A percentile compares a stretch with the other conserved stretches of the same genome.
These are phyloP conservation scores for Peromyscus aztecus DNA, from an alignment of 2,797 vertebrate genomes.

Conservation along the genomic window DNA sequence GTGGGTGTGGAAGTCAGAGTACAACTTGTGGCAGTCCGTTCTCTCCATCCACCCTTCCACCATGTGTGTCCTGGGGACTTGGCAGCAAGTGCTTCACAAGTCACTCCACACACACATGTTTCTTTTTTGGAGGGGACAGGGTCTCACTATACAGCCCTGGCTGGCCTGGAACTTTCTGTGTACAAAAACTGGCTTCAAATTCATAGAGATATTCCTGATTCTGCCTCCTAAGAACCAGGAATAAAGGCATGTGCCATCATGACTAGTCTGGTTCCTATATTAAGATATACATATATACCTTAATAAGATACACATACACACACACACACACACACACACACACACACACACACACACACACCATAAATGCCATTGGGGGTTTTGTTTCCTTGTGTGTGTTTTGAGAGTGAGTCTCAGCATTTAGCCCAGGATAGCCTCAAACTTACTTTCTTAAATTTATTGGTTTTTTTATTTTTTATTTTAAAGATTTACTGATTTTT, in stretches of 20 bases:
- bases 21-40: neutral
- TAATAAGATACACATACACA: no score
- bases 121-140: neutral
- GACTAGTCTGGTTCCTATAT: neutral
- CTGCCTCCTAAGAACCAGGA: neutral
- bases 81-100: neutral
- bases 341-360: no score
- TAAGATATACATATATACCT: neutral
- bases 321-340: no score
- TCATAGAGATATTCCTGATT: neutral
- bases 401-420: neutral
- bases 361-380: neutral
- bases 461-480: neutral
- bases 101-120: no score
- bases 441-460: neutral
- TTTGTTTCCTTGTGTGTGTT: neutral
- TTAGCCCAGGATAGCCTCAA: neutral
- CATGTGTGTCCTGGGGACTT: neutral
- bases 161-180: neutral
- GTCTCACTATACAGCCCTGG: neutral
- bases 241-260: neutral
- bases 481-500: neutral
- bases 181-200: neutral
- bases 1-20: neutral
- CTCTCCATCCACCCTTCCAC: neutral